Evolutionary conservation across 64 coral and sea anemone species (phyloP).

Genomic region (Stylophora pistillata): DNA sequence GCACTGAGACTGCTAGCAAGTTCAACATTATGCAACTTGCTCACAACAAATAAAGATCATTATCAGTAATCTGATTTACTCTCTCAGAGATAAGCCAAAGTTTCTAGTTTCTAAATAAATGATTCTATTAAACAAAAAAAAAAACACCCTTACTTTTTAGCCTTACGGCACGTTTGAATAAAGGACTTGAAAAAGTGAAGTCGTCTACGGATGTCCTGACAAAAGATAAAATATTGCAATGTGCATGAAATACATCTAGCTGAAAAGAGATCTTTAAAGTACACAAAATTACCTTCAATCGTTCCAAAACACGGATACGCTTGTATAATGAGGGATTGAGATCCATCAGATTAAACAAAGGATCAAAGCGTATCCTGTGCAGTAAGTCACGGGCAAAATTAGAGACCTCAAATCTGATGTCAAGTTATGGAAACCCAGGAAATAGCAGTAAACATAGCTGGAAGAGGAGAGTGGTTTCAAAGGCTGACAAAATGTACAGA

Average conservation of each 20-base stretch:
- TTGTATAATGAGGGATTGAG: conserved; percentile 86
- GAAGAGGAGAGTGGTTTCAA: background rate
- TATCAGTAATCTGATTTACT: no score
- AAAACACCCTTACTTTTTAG: conserved; percentile 53
- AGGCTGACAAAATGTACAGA: no score
- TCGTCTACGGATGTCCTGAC: conserved; percentile 79
- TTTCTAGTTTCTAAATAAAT: no score
- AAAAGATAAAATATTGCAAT: background rate
- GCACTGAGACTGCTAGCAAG: no score
- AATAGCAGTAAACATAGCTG: background rate
- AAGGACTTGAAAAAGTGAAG: conserved; percentile 76
- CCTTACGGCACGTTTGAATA: conserved; percentile 78
- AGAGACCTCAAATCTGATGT: conserved; percentile 87
- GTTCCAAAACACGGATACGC: conserved; percentile 62
- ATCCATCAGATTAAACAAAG: conserved; percentile 83
- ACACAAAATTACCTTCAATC: conserved; percentile 58
- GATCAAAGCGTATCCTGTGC: conserved; percentile 76
- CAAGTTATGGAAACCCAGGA: conserved; percentile 19
- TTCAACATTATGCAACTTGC: no score
- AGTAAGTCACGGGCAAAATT: conserved; percentile 89
- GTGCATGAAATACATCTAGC: background rate
- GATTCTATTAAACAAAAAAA: no score
- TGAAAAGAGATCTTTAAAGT: background rate
- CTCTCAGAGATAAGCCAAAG: no score
- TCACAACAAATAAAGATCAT: no score